Base-by-base conservation (phyloP, 2,113 vertebrate species). In the Himantopus leucocephalus region DNA sequence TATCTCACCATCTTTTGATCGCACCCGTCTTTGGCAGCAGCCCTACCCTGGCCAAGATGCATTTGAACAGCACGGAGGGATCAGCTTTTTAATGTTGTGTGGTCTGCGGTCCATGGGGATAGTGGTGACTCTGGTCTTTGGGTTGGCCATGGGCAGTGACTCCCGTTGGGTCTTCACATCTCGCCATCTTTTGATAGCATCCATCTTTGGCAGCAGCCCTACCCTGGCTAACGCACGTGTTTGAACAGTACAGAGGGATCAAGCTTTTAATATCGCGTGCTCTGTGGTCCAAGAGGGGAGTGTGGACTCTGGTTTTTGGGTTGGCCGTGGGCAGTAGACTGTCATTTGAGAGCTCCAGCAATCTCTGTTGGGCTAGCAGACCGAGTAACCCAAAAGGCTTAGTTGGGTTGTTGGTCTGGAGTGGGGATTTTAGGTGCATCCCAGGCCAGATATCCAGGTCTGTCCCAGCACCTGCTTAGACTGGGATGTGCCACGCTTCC, bases 221-320 rank as follows among this genome's bases (percentile, higher is more conserved):
- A 1, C 30, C 6, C 6, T 26, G 39, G 29, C 32, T 45, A 15
- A 20, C 2, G 1, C 5, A 1, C 2, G 0, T 2, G 0, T 32
- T 32, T 22, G 81, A 32, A 0, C 6, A 6, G 26, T 19, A 0
- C 0, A 0, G 81, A 19, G 39, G 50, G 23, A 5, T 20, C 2
- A 2, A 10, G 24, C 17, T 22, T 29, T 2, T 30, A 9, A 12
- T 2, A 0, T 8, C 1, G 20, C 0, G 0, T 3, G 50, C 12
- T 22, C 45, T 2, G 35, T 15, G 75, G 13, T 19, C 59, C 24
- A 0, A 1, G 5, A 41, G 53, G 12, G 4, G 1, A 1, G 12
- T 3, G 76, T 15, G 5, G 76, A 13, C 63, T 39, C 66, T 24
- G 47, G 22, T 56, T 15, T 74, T 41, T 3, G 89, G 14, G 20